These are phyloP conservation scores for Megalurothrips usitatus DNA, from an alignment of 2,888 invertebrate species.

Conservation along the genomic window DNA sequence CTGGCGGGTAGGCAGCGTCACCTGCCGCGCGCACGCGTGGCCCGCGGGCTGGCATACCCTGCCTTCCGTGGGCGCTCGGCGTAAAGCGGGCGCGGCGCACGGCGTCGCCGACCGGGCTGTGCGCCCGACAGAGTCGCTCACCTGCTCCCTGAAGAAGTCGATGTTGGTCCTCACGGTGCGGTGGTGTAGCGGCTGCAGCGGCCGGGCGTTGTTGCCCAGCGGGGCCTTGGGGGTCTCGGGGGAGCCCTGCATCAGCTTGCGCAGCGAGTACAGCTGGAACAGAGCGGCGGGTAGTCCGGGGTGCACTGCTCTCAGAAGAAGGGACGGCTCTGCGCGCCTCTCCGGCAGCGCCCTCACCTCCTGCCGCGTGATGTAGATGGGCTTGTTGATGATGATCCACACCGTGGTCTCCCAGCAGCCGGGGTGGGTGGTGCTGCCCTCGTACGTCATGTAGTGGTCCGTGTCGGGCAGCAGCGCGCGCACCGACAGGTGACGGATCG, in stretches of 20 bases:
- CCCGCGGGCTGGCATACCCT: too few relatives aligned
- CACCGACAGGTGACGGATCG: conserved; percentile 79
- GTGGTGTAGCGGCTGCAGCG: conserved; percentile 87
- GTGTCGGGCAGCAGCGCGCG: conserved; percentile 85
- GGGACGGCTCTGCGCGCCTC: too few relatives aligned
- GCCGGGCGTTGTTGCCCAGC: conserved; percentile 89
- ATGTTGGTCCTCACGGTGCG: conserved; percentile 95
- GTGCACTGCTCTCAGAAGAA: too few relatives aligned
- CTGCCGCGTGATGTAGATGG: conserved; percentile 92
- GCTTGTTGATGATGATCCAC: conserved; percentile 97
- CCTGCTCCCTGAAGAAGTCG: conserved; percentile 59
- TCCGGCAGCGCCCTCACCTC: conserved; percentile 62
- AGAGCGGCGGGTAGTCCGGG: background rate
- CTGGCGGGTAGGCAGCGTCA: too few relatives aligned
- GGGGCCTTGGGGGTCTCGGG: conserved; percentile 82
- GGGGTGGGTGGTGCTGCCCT: conserved; percentile 95
- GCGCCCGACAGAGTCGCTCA: conserved; percentile 24
- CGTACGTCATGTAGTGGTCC: conserved; percentile 94
- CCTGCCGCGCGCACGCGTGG: too few relatives aligned
- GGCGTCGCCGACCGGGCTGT: too few relatives aligned
- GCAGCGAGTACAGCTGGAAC: conserved; percentile 76
- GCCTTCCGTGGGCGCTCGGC: too few relatives aligned
- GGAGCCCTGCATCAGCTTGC: conserved; percentile 86
- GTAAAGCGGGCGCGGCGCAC: background rate
- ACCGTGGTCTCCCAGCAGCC: conserved; percentile 99